Percentiles rank a stretch among this genome's conserved stretches.
These are phyloP conservation scores for Plecotus auritus DNA, from an alignment of 2,113 vertebrate genomes.

Conservation along the genomic window DNA sequence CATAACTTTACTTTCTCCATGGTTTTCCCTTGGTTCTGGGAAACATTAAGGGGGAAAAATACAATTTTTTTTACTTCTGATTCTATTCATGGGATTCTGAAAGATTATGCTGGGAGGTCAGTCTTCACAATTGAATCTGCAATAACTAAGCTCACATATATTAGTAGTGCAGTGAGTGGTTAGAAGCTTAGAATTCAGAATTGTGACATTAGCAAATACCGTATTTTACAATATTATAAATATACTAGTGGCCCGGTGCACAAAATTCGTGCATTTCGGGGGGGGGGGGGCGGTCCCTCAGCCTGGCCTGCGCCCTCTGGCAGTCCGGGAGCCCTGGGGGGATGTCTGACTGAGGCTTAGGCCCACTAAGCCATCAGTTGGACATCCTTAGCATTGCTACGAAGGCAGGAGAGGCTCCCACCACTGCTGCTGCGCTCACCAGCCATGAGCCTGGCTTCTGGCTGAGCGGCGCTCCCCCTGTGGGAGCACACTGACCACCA, in stretches of 20 bases:
- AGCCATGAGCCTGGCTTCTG: too few species aligned
- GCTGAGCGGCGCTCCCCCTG: too few species aligned
- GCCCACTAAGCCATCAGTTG: too few species aligned
- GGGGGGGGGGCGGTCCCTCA: too few species aligned
- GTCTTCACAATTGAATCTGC: neutral
- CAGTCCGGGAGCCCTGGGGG: too few species aligned
- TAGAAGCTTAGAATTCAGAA: neutral
- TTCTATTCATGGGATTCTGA: neutral
- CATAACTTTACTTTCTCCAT: neutral
- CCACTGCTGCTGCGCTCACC: too few species aligned
- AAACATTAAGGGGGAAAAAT: neutral
- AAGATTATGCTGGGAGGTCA: neutral
- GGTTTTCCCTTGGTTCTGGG: neutral
- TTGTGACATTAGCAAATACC: neutral
- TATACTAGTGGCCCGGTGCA: neutral
- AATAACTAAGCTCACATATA: neutral
- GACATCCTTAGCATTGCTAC: too few species aligned
- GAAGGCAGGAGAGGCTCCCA: too few species aligned
- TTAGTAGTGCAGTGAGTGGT: neutral
- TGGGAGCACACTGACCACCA: too few species aligned
- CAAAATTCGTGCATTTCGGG: too few species aligned
- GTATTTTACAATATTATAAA: neutral
- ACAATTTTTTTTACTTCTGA: neutral
- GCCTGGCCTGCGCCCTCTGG: too few species aligned
- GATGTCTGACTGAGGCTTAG: too few species aligned